These are phyloP conservation scores for Elaeidobius kamerunicus DNA, from an alignment of 2,888 invertebrate genomes.

Conservation along the genomic window DNA sequence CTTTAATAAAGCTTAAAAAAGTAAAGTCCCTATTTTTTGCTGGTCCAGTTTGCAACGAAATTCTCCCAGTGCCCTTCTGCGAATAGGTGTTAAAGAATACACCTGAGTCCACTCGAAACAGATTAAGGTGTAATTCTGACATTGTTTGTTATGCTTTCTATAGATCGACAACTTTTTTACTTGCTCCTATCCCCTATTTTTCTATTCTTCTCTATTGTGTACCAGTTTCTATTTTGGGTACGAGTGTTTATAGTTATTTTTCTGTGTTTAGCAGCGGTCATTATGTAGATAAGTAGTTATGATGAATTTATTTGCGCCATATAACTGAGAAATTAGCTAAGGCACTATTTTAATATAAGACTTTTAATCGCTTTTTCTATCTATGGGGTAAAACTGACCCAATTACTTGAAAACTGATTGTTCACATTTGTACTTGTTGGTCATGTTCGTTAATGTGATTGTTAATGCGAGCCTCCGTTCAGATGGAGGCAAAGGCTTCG, in stretches of 20 bases:
- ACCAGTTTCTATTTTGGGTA: slow-evolving; percentile 13
- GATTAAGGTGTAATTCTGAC: slow-evolving; percentile 44
- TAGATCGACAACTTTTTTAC: slow-evolving; percentile 19
- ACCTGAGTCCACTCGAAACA: slow-evolving; percentile 49
- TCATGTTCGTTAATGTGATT: no score
- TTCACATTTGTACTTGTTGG: no score
- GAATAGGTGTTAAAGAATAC: slow-evolving; percentile 47
- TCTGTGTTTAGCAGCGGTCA: slow-evolving; percentile 1
- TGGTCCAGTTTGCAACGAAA: slow-evolving; percentile 24
- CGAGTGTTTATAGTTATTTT: slow-evolving; percentile 7
- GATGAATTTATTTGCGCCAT: no score
- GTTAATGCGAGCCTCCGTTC: no score
- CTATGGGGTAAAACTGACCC: no score
- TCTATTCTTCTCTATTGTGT: slow-evolving; percentile 11
- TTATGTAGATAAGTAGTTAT: no score
- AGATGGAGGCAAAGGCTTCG: no score
- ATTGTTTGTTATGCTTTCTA: slow-evolving; percentile 29
- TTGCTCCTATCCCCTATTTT: slow-evolving; percentile 11
- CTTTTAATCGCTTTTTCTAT: no score
- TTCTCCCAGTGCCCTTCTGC: slow-evolving; percentile 35
- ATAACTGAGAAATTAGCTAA: no score
- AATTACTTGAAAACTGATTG: background rate
- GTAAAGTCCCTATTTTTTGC: slow-evolving; percentile 6
- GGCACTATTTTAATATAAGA: no score
- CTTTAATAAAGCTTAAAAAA: no score